Base-by-base conservation (phyloP, 2,797 vertebrate genomes). In the Amblyopsis hoosieri region DNA sequence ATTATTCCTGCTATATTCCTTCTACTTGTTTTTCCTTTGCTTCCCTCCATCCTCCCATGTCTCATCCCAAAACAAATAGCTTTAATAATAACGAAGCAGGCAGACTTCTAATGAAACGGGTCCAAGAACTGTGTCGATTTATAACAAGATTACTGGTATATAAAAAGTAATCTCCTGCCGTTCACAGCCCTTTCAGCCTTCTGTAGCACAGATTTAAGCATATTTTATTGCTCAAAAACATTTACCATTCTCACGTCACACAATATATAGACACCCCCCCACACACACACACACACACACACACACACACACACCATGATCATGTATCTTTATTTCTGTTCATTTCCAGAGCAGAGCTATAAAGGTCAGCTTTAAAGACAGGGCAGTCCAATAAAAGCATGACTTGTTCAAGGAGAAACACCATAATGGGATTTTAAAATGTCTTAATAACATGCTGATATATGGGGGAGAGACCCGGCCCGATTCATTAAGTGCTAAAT, bases 361-460 rank as follows among this genome's bases (percentile, higher is more conserved):
- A 91, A 92, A 93, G 92, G 91, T 93, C 91, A 92, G 85, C 86
- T 93, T 93, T 94, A 93, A 93, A 93, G 92, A 92, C 90, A 90
- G 90, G 89, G 86, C 90, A 90, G 86, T 85, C 85, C 86, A 90
- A 93, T 93, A 93, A 94, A 94, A 91, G 89, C 88, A 84, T 90
- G 92, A 90, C 90, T 92, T 90, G 91, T 93, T 94, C 93, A 94
- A 94, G 93, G 93, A 93, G 93, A 93, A 92, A 92, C 91, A 90
- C 89, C 87, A 92, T 94, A 93, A 94, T 93, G 91, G 91, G 91
- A 92, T 94, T 93, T 94, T 93, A 93, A 93, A 94, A 92, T 73
- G 90, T 92, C 92, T 93, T 94, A 94, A 93, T 94, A 93, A 92
- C 90, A 93, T 92, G 91, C 91, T 94, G 92, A 94, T 93, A 93